phyloP scores from a whole-genome alignment of 2,113 vertebrate species.

The Sebastes fasciatus region DNA sequence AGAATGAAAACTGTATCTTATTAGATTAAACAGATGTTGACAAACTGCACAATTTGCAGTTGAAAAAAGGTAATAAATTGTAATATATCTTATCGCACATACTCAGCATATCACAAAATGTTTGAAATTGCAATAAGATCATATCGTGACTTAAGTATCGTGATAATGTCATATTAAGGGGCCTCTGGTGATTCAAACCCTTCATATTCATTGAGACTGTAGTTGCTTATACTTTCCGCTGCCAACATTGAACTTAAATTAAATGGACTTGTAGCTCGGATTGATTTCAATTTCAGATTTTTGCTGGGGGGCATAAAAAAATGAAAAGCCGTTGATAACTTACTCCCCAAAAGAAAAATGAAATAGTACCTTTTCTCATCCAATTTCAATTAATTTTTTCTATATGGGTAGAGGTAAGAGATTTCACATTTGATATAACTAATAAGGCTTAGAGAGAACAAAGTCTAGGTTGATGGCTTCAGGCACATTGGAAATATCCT shows the following conservation, averaged over 20 bases:
- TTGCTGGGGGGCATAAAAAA: conserved; percentile 24
- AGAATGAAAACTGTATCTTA: too few relatives aligned
- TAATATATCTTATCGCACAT: too few relatives aligned
- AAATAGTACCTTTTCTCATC: conserved; percentile 36
- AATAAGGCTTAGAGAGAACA: conserved; percentile 44
- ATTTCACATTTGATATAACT: conserved; percentile 62
- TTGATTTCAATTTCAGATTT: conserved; percentile 60
- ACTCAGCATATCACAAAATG: too few relatives aligned
- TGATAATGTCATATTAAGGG: too few relatives aligned
- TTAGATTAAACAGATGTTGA: too few relatives aligned
- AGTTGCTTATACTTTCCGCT: conserved; percentile 15
- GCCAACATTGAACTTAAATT: conserved; percentile 43
- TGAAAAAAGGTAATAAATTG: too few relatives aligned
- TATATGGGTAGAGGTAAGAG: conserved; percentile 34
- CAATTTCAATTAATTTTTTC: conserved; percentile 57
- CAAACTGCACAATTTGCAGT: too few relatives aligned
- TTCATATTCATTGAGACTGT: conserved; percentile 1
- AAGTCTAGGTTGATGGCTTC: conserved; percentile 29
- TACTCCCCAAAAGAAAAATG: background rate
- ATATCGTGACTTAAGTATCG: too few relatives aligned
- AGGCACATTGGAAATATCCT: conserved; percentile 29
- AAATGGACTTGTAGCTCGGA: conserved; percentile 52
- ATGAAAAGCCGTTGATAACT: conserved; percentile 37
- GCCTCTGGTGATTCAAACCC: too few relatives aligned
- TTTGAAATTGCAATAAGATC: too few relatives aligned